A percentile compares a stretch with the other conserved stretches of the same genome.
Conservation (phyloP, 2,113 vertebrate species). For the Ascaphus truei region DNA sequence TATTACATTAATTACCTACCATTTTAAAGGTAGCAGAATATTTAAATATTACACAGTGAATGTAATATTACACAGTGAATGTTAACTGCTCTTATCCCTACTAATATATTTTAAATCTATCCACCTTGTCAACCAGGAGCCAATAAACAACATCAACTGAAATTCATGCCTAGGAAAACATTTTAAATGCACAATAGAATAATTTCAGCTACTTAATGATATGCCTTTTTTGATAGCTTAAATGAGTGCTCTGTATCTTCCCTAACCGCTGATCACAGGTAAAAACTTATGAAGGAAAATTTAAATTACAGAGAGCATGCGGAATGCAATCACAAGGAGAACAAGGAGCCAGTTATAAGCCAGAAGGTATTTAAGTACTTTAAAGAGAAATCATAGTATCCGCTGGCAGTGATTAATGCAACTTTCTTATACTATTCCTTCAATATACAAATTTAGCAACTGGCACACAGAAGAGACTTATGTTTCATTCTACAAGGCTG, state of each 20-base stretch:
- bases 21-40: no score
- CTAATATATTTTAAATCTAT: neutral
- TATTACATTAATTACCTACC: no score
- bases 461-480: neutral
- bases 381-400: constrained; percentile 34
- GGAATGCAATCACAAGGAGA: constrained; percentile 37
- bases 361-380: constrained; percentile 33
- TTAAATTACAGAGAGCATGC: constrained; percentile 38
- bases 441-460: neutral
- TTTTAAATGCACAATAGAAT: constrained; percentile 33
- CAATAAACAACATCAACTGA: constrained; percentile 15
- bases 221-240: constrained; percentile 34
- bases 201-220: constrained; percentile 34
- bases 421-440: constrained; percentile 9
- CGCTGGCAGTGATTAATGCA: constrained; percentile 27
- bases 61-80: no score
- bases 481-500: neutral
- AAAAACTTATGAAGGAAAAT: constrained; percentile 38
- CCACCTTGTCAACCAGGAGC: neutral
- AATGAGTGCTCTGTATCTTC: constrained; percentile 37
- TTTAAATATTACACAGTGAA: no score
- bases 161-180: constrained; percentile 1
- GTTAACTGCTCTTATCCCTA: neutral
- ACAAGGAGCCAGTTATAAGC: constrained; percentile 35
- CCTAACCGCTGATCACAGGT: constrained; percentile 37